Percentiles rank a stretch among this genome's conserved stretches.
These are phyloP conservation scores for Enteromius fasciolatus DNA, from an alignment of 2,797 vertebrate species.

Conservation along the genomic window DNA sequence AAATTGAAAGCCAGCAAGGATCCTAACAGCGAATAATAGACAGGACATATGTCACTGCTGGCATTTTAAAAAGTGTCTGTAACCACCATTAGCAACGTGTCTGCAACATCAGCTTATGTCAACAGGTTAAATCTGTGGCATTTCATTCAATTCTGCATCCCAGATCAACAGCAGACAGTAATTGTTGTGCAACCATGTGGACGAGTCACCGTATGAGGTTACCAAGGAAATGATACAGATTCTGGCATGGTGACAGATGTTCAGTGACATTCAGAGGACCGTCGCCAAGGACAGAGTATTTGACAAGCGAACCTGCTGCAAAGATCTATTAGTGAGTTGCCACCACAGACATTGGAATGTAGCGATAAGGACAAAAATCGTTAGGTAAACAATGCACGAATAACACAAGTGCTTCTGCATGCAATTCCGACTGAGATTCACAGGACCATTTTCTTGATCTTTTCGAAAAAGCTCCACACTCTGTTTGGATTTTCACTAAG, in stretches of 20 bases:
- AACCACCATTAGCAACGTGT: conserved; percentile 17
- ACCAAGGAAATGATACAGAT: conserved; percentile 57
- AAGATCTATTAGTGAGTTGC: conserved; percentile 49
- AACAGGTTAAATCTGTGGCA: conserved; percentile 46
- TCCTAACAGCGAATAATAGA: neutral
- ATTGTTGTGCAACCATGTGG: conserved; percentile 54
- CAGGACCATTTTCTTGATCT: neutral
- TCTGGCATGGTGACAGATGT: conserved; percentile 54
- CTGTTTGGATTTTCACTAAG: neutral
- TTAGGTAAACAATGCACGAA: conserved; percentile 50
- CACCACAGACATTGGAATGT: conserved; percentile 52
- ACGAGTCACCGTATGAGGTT: conserved; percentile 44
- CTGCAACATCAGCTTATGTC: conserved; percentile 33
- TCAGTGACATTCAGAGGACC: conserved; percentile 56
- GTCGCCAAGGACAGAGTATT: conserved; percentile 49
- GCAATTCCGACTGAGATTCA: conserved; percentile 25
- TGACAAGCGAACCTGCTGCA: conserved; percentile 40
- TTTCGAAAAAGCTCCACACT: neutral
- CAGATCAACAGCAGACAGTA: conserved; percentile 51
- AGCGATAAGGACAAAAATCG: conserved; percentile 54
- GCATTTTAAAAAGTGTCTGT: conserved; percentile 2
- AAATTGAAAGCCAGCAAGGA: neutral
- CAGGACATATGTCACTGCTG: neutral
- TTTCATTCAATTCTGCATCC: conserved; percentile 47
- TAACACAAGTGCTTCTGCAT: conserved; percentile 9